Conservation (phyloP, 2,797 vertebrate genomes). For the Gymnocypris eckloni region DNA sequence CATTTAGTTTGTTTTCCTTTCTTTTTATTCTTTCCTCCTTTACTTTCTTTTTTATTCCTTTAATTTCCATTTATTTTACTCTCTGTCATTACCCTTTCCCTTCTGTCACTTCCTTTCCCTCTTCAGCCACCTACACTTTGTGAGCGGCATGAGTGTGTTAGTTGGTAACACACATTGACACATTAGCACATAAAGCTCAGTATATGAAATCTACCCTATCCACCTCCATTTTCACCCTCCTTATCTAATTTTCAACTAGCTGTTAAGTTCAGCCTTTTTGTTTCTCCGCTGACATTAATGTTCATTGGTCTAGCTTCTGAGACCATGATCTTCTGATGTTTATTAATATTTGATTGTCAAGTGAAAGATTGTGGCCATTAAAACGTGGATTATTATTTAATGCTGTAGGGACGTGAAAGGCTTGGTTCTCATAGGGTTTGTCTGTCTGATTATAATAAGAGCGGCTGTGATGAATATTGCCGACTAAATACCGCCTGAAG, state of each 20-base stretch:
- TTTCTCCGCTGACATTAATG: conserved; percentile 41
- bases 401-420: conserved; percentile 35
- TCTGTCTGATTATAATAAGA: conserved; percentile 56
- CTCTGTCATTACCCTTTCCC: not conserved
- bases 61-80: not conserved
- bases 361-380: conserved; percentile 47
- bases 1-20: not conserved
- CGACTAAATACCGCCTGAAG: conserved; percentile 46
- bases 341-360: conserved; percentile 56
- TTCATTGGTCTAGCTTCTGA: conserved; percentile 32
- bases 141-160: conserved; percentile 7
- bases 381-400: conserved; percentile 46
- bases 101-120: not conserved
- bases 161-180: conserved; percentile 1
- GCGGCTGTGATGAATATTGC: conserved; percentile 50
- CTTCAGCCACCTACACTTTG: not conserved
- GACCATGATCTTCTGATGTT: conserved; percentile 41
- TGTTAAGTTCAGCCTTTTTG: conserved; percentile 26
- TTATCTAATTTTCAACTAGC: conserved; percentile 18
- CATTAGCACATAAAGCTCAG: conserved; percentile 24
- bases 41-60: not conserved
- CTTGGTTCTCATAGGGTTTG: conserved; percentile 28
- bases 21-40: not conserved
- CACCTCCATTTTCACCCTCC: conserved; percentile 21
- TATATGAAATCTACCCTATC: not conserved